Conservation (phyloP, 2,888 invertebrate species). For the Gibbula magus region DNA sequence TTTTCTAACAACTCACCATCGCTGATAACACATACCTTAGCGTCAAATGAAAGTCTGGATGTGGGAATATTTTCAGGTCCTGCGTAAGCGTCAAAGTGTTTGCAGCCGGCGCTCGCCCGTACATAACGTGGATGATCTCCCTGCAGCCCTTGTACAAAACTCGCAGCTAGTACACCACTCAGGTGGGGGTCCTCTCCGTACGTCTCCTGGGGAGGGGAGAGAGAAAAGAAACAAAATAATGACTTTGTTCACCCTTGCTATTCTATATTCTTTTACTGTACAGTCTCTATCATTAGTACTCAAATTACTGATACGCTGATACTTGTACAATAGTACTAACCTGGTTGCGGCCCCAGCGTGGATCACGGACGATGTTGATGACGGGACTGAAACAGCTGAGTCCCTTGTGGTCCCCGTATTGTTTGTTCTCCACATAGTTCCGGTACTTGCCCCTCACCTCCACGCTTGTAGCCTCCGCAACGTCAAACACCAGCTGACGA, state of each 20-base stretch:
- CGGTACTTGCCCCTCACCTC: constrained; percentile 33
- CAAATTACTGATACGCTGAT: too few relatives aligned
- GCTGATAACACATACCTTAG: constrained; percentile 45
- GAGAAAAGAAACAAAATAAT: too few relatives aligned
- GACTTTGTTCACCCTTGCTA: too few relatives aligned
- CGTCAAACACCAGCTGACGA: constrained; percentile 14
- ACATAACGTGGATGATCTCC: constrained; percentile 67
- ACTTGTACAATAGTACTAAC: constrained; percentile 28
- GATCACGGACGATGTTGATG: constrained; percentile 65
- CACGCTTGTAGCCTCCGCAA: constrained; percentile 23
- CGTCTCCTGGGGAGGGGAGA: constrained; percentile 54
- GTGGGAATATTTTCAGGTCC: constrained; percentile 72
- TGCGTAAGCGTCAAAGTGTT: constrained; percentile 70
- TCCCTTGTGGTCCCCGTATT: constrained; percentile 43
- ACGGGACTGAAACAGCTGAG: constrained; percentile 63
- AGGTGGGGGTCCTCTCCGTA: constrained; percentile 73
- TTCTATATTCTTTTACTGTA: too few relatives aligned
- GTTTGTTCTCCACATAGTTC: constrained; percentile 29
- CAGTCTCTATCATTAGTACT: too few relatives aligned
- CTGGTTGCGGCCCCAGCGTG: constrained; percentile 64
- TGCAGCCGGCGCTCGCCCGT: constrained; percentile 70
- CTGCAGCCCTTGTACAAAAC: constrained; percentile 70
- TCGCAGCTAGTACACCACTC: constrained; percentile 59
- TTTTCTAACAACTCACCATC: too few relatives aligned
- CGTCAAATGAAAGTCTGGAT: constrained; percentile 61